These are phyloP conservation scores for Bruchidius siliquastri DNA, from an alignment of 2,888 invertebrate genomes.

Conservation along the genomic window DNA sequence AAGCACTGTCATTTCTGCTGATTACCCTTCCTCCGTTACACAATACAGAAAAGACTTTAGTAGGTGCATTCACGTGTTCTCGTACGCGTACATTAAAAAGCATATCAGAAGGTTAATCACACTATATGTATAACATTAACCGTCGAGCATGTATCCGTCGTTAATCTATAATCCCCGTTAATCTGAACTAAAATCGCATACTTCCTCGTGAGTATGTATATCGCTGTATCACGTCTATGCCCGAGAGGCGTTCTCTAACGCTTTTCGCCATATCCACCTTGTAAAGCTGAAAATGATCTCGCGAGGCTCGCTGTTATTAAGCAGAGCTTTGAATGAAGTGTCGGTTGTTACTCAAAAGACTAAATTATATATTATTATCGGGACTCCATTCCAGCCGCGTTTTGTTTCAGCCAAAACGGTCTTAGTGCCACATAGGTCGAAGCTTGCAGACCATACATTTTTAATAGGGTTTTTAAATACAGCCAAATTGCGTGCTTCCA, in stretches of 20 bases:
- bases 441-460: background rate
- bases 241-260: background rate
- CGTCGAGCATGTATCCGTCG: background rate
- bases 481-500: too few relatives aligned
- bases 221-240: background rate
- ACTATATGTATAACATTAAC: background rate
- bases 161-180: background rate
- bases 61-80: background rate
- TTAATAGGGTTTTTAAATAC: background rate
- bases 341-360: conserved; percentile 16
- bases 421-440: background rate
- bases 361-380: conserved; percentile 14
- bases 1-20: too few relatives aligned
- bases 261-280: conserved; percentile 1
- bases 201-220: background rate
- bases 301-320: conserved; percentile 15
- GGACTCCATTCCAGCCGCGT: conserved; percentile 10
- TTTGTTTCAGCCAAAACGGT: conserved; percentile 10
- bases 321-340: conserved; percentile 14
- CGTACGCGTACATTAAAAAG: background rate
- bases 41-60: too few relatives aligned
- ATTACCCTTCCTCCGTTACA: too few relatives aligned
- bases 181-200: background rate
- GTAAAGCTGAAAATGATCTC: conserved; percentile 7
- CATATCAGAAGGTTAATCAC: background rate